A percentile compares a stretch with the other conserved stretches of the same genome.
Evolutionary conservation across 2,888 invertebrate species (phyloP).

Genomic region (Dastarcus helophoroides): DNA sequence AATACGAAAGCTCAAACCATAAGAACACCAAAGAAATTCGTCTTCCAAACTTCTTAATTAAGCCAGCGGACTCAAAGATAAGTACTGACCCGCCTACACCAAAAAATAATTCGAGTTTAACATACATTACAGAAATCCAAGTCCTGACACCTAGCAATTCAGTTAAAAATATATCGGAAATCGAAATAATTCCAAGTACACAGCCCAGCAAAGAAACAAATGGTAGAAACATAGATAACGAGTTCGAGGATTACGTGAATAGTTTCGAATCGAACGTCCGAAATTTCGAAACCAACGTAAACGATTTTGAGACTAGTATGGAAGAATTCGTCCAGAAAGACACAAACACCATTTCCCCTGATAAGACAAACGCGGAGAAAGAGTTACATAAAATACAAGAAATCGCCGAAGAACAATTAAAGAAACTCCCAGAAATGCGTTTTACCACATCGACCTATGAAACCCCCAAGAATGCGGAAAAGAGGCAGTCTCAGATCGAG

Average conservation of each 20-base stretch:
- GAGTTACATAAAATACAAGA: constrained; percentile 33
- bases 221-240: constrained; percentile 34
- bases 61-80: neutral
- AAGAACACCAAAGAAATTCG: neutral
- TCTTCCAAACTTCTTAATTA: neutral
- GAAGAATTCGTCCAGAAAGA: constrained; percentile 18
- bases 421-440: constrained; percentile 43
- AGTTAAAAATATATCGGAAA: constrained; percentile 24
- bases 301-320: constrained; percentile 25
- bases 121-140: constrained; percentile 65
- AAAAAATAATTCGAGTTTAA: constrained; percentile 34
- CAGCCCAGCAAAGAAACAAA: constrained; percentile 28
- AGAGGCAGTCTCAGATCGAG: constrained; percentile 46
- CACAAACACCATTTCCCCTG: constrained; percentile 17
- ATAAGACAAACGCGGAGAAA: constrained; percentile 27
- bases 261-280: constrained; percentile 27
- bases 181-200: constrained; percentile 33
- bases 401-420: constrained; percentile 34
- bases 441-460: constrained; percentile 54
- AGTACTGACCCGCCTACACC: constrained; percentile 9
- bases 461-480: constrained; percentile 45
- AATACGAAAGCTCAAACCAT: no score
- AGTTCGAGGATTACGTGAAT: constrained; percentile 32
- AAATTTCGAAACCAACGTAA: constrained; percentile 25
- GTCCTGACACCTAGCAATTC: constrained; percentile 44